A percentile compares a stretch with the other conserved stretches of the same genome.
Conservation (phyloP, 2,113 vertebrate genomes). For the Hucho hucho region DNA sequence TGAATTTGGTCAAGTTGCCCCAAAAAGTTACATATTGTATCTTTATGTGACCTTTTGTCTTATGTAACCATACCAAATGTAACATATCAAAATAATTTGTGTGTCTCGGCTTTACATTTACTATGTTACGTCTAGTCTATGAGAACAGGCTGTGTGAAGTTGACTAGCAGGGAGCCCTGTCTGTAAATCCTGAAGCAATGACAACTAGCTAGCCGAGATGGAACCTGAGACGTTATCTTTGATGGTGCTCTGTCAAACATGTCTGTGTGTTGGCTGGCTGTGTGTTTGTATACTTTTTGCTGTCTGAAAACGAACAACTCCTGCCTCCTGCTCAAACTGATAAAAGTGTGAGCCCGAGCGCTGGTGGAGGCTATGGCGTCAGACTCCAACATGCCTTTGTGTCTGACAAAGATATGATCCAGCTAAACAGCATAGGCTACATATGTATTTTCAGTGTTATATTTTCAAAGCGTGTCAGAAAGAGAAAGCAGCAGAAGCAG, state of each 20-base stretch:
- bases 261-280: constrained; percentile 27
- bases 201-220: constrained; percentile 2
- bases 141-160: background rate
- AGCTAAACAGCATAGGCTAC: background rate
- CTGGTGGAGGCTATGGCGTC: background rate
- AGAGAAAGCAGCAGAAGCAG: background rate
- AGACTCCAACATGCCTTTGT: background rate
- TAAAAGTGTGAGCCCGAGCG: background rate
- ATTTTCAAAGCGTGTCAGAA: background rate
- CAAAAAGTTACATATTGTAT: too few species aligned
- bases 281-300: constrained; percentile 1
- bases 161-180: constrained; percentile 21
- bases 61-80: too few species aligned
- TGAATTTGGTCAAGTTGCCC: too few species aligned
- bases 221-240: constrained; percentile 46
- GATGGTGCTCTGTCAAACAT: constrained; percentile 45
- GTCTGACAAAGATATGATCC: background rate
- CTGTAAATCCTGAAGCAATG: constrained; percentile 14
- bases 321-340: constrained; percentile 8
- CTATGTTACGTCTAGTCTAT: too few species aligned
- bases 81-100: too few species aligned
- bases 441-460: background rate
- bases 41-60: too few species aligned
- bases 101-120: too few species aligned
- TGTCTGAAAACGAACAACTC: constrained; percentile 13